Evolutionary conservation across 2,888 invertebrate genomes (phyloP).

Genomic region (Operophtera brumata): DNA sequence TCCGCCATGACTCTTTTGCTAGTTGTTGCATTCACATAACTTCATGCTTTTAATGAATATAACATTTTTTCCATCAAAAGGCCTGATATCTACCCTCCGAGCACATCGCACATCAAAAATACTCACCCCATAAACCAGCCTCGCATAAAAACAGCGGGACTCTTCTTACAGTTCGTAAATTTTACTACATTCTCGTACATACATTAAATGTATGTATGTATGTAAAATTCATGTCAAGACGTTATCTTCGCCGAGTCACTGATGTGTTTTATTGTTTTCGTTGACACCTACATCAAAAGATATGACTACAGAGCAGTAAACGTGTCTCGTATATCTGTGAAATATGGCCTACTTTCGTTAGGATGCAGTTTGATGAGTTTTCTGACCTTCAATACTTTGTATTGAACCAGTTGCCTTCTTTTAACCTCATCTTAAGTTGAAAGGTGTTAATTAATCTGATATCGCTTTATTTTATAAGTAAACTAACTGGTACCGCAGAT

Average conservation of each 20-base stretch:
- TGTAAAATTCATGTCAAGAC: conserved; percentile 37
- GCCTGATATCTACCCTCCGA: background rate
- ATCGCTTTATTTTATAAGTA: too few species aligned
- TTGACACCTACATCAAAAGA: conserved; percentile 48
- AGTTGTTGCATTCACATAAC: too few species aligned
- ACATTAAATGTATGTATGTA: conserved; percentile 38
- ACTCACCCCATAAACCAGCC: conserved; percentile 56
- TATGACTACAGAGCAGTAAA: conserved; percentile 30
- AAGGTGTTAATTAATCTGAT: too few species aligned
- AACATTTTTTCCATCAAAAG: background rate
- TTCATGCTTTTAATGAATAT: too few species aligned
- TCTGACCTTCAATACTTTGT: conserved; percentile 17
- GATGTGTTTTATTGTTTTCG: conserved; percentile 56
- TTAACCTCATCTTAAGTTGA: background rate
- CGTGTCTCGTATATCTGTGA: conserved; percentile 22
- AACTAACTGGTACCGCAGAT: too few species aligned
- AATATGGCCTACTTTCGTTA: conserved; percentile 26
- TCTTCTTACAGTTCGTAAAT: conserved; percentile 74
- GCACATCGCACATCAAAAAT: conserved; percentile 13
- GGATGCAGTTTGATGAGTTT: conserved; percentile 12
- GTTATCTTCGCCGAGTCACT: conserved; percentile 34
- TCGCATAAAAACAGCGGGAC: conserved; percentile 67
- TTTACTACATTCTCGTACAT: conserved; percentile 59
- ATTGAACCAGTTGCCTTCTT: background rate
- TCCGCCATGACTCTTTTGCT: too few species aligned